Percentiles rank a stretch among this genome's conserved stretches.
phyloP scores from a whole-genome alignment of 2,888 invertebrate species.

The Rhagium mordax region DNA sequence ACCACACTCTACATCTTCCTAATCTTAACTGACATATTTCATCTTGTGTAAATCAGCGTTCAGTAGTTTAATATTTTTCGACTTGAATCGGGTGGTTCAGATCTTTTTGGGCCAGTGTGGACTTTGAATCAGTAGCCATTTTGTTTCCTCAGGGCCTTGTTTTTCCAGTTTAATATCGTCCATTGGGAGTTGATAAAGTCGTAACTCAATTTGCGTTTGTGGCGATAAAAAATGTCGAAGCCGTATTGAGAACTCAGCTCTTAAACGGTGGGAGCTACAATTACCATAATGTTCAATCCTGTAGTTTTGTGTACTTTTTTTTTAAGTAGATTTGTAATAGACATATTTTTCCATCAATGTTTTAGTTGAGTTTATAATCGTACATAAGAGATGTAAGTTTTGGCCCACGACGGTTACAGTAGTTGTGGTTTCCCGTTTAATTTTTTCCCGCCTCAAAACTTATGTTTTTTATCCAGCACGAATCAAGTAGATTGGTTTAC shows the following conservation, averaged over 20 bases:
- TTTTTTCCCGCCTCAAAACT: constrained; percentile 9
- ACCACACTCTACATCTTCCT: no score
- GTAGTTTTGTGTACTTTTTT: constrained; percentile 16
- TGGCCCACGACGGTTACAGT: not conserved
- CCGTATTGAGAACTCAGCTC: not conserved
- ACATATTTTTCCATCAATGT: not conserved
- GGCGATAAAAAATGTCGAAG: not conserved
- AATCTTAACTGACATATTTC: no score
- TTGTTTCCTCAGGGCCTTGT: no score
- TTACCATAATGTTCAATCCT: constrained; percentile 9
- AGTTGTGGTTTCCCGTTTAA: not conserved
- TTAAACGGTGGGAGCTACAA: not conserved
- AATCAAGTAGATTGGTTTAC: not conserved
- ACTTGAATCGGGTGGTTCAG: no score
- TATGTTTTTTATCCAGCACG: constrained; percentile 6
- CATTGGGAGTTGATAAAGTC: no score
- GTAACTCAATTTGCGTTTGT: no score
- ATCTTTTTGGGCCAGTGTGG: no score
- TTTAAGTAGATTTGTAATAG: constrained; percentile 25
- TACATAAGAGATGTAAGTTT: constrained; percentile 19
- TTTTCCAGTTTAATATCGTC: no score
- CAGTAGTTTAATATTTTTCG: no score
- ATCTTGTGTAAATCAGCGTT: no score
- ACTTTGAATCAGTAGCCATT: no score
- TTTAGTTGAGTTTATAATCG: not conserved